phyloP scores from a whole-genome alignment of 2,797 vertebrate species.

The Myotis findleyi region DNA sequence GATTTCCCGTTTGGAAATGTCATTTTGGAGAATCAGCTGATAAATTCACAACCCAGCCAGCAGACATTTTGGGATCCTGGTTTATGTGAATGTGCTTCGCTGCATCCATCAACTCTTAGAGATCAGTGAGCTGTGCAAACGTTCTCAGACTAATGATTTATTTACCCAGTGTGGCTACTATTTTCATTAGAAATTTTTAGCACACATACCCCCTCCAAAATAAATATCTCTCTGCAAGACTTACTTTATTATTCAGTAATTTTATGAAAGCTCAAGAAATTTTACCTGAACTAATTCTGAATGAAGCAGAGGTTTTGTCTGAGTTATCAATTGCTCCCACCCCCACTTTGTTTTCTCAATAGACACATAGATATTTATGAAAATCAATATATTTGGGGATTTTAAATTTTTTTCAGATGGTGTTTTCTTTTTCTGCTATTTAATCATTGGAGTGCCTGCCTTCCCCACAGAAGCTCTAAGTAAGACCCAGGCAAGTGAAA shows the following conservation, averaged over 20 bases:
- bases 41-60: background rate
- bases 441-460: background rate
- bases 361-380: background rate
- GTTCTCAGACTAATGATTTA: constrained; percentile 78
- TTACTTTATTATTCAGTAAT: constrained; percentile 73
- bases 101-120: constrained; percentile 47
- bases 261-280: constrained; percentile 56
- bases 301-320: constrained; percentile 32
- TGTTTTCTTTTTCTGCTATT: background rate
- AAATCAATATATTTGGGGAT: constrained; percentile 24
- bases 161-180: constrained; percentile 69
- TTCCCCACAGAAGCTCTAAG: background rate
- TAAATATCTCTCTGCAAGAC: constrained; percentile 73
- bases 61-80: constrained; percentile 47
- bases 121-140: constrained; percentile 66
- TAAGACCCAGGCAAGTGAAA: background rate
- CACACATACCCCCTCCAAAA: constrained; percentile 76
- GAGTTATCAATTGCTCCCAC: background rate
- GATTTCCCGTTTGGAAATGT: constrained; percentile 34
- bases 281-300: constrained; percentile 65
- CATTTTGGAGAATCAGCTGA: constrained; percentile 39
- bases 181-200: constrained; percentile 82
- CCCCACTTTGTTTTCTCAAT: constrained; percentile 5
- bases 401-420: constrained; percentile 14
- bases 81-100: constrained; percentile 34